Evolutionary conservation across 2,113 vertebrate species (phyloP), one percentile per base, ranked within the genome.

Genomic region (Struthidea cinerea): DNA sequence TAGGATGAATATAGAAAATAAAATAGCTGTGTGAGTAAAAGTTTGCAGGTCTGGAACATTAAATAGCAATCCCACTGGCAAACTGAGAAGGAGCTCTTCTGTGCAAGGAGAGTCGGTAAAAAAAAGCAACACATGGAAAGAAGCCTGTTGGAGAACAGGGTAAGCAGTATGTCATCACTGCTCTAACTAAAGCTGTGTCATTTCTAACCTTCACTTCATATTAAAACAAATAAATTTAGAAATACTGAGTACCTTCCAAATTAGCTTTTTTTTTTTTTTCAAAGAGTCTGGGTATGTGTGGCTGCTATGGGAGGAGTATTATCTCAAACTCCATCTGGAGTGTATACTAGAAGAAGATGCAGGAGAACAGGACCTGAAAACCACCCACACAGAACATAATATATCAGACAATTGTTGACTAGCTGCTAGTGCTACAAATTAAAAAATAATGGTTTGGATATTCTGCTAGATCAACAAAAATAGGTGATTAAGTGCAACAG

Each of bases 151-250:
- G 75, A 53, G 63, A 95, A 90, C 61, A 89, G 7, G 32, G 42
- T 63, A 84, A 60, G 64, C 64, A 93, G 63, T 77, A 59, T 87
- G 68, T 87, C 93, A 94, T 75, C 75, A 55, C 63, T 1, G 2
- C 67, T 90, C n/a, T 79, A 86, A 83, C 55, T 67, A 91, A 96
- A 95, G 70, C 68, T 75, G 69, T 84, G 78, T 61, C 81, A 94
- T 52, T 83, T 87, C 70, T 65, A 89, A 88, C 28, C 89, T 90
- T 70, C 94, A 91, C 71, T 92, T 96, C 87, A 79, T 86, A 73
- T 52, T 71, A 90, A 93, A 96, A 22, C 24, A 9, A 94, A 86
- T 61, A 87, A 67, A 94, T 78, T 85, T 87, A 79, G 78, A 96
- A 93, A 91, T 63, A 91, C 17, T 81, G 68, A 67, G 10, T 41